These are phyloP conservation scores for Leucoraja erinaceus DNA, from an alignment of 2,113 vertebrate genomes.

Conservation along the genomic window DNA sequence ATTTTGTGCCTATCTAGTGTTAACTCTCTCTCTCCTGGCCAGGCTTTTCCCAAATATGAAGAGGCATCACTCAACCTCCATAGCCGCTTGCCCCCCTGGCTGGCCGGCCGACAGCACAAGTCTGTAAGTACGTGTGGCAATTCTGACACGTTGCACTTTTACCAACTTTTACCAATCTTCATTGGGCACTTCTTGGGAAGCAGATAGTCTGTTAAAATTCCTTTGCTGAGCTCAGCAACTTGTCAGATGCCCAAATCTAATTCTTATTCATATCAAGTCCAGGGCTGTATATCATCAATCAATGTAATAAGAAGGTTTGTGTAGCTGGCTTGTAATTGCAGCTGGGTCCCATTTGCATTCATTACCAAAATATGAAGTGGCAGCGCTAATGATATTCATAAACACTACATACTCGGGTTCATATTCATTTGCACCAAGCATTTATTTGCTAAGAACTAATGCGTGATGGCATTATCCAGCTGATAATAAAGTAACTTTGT, in stretches of 20 bases:
- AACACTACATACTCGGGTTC: conserved; percentile 25
- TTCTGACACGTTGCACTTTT: neutral
- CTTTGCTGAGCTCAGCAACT: conserved; percentile 4
- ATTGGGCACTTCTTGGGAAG: neutral
- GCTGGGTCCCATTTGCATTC: conserved; percentile 72
- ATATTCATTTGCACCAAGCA: conserved; percentile 23
- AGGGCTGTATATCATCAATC: conserved; percentile 70
- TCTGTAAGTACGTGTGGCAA: neutral
- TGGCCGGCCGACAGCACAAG: neutral
- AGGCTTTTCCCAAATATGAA: neutral
- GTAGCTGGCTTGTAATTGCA: conserved; percentile 63
- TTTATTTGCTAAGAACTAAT: conserved; percentile 36
- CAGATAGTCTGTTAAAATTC: neutral
- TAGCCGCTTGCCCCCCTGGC: conserved; percentile 23
- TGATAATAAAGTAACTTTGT: conserved; percentile 35
- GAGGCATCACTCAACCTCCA: conserved; percentile 33
- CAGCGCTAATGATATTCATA: conserved; percentile 35
- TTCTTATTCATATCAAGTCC: conserved; percentile 51
- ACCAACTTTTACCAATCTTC: neutral
- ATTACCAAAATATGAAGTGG: conserved; percentile 50
- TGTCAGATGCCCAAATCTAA: neutral
- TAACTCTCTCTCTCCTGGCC: neutral
- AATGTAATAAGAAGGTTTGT: conserved; percentile 68
- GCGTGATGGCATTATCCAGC: conserved; percentile 16
- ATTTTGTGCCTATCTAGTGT: neutral